Evolutionary conservation across 2,888 invertebrate species (phyloP).

Genomic region (Galerucella pusilla): DNA sequence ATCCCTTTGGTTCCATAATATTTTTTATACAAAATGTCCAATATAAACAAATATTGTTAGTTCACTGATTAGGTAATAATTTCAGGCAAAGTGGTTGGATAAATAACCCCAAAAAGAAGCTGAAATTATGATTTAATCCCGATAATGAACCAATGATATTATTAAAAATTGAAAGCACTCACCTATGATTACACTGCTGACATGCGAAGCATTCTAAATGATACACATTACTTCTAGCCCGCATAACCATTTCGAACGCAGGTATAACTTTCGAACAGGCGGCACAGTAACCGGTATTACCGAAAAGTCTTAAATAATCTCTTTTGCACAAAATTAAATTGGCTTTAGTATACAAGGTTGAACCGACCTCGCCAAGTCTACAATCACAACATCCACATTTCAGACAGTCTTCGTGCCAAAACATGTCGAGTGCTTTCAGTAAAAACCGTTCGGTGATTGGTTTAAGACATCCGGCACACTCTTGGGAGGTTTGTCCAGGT

Average conservation of each 20-base stretch:
- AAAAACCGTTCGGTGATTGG: constrained; percentile 92
- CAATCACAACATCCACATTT: constrained; percentile 98
- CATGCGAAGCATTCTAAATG: constrained; percentile 98
- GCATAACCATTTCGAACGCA: constrained; percentile 99
- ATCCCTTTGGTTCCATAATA: too few species aligned
- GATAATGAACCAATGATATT: too few species aligned
- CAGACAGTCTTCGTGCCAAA: constrained; percentile 98
- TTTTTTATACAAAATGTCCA: too few species aligned
- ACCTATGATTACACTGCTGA: constrained; percentile 99
- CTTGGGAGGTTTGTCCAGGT: constrained; percentile 70
- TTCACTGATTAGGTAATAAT: too few species aligned
- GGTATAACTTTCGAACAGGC: constrained; percentile 98
- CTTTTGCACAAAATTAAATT: constrained; percentile 95
- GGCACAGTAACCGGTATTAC: constrained; percentile 95
- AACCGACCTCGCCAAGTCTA: constrained; percentile 94
- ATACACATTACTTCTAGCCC: constrained; percentile 95
- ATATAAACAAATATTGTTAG: too few species aligned
- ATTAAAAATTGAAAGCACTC: constrained; percentile 54
- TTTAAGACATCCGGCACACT: constrained; percentile 95
- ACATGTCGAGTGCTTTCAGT: constrained; percentile 91
- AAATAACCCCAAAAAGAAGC: too few species aligned
- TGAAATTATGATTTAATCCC: too few species aligned
- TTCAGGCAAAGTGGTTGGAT: too few species aligned
- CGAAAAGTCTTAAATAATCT: constrained; percentile 96
- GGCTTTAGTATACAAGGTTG: constrained; percentile 94